Conservation (phyloP, 92 coral and sea anemone genomes). For the Actinostola sp. region DNA sequence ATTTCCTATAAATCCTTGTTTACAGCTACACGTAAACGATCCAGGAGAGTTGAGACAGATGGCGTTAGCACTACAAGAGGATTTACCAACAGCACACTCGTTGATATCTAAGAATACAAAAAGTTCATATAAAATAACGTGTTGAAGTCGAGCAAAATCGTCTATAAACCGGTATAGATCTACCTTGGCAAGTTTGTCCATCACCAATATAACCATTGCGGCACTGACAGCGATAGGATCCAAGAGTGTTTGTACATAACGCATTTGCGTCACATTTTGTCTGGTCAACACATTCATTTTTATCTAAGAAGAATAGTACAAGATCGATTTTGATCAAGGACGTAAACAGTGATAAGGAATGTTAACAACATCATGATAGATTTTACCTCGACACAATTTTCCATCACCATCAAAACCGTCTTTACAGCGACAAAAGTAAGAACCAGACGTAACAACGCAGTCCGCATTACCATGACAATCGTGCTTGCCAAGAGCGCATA, state of each 20-base stretch:
- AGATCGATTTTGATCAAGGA: neutral
- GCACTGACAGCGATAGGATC: slow-evolving; percentile 68
- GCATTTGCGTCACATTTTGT: slow-evolving; percentile 25
- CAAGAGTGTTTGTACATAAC: slow-evolving; percentile 57
- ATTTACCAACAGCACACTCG: slow-evolving; percentile 65
- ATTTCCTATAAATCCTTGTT: slow-evolving; percentile 63
- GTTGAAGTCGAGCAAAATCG: neutral
- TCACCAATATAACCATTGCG: slow-evolving; percentile 56
- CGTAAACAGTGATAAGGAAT: neutral
- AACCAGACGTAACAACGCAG: slow-evolving; percentile 13
- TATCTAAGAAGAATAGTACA: slow-evolving; percentile 4
- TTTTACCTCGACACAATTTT: slow-evolving; percentile 4
- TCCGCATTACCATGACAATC: slow-evolving; percentile 13
- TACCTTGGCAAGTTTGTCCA: slow-evolving; percentile 65
- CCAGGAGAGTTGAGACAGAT: slow-evolving; percentile 53
- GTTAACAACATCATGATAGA: neutral
- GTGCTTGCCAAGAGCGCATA: slow-evolving; percentile 43
- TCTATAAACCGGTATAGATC: neutral
- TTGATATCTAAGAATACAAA: slow-evolving; percentile 52
- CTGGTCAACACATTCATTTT: slow-evolving; percentile 9
- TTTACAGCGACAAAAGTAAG: slow-evolving; percentile 19
- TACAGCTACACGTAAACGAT: slow-evolving; percentile 57
- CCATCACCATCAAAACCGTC: slow-evolving; percentile 45
- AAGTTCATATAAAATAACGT: neutral
- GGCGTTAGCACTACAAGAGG: slow-evolving; percentile 53